Conservation (phyloP, 2,113 vertebrate genomes). For the Pseudopodoces humilis region DNA sequence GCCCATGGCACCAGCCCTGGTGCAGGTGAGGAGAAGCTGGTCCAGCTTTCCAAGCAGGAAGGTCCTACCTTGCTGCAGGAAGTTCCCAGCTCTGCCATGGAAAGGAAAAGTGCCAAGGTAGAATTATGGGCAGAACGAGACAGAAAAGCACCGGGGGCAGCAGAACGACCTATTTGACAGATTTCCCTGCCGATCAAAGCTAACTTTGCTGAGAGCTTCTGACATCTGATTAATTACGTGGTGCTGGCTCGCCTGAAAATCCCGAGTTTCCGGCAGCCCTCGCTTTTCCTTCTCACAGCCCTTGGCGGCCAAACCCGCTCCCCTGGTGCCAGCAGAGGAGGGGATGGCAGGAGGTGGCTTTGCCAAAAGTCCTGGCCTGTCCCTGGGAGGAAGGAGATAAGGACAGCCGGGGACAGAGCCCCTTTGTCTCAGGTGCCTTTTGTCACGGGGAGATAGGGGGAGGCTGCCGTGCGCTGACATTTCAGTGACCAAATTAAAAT, state of each 20-base stretch:
- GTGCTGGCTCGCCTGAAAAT: neutral
- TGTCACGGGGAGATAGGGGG: conserved; percentile 67
- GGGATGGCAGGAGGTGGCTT: neutral
- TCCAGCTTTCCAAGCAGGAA: neutral
- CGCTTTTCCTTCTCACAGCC: neutral
- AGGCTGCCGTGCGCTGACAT: conserved; percentile 69
- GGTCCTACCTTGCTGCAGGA: neutral
- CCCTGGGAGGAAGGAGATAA: conserved; percentile 60
- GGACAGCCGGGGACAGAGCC: neutral
- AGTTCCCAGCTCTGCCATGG: neutral
- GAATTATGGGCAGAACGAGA: neutral
- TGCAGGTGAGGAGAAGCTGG: neutral
- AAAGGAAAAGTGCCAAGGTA: neutral
- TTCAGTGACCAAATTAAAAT: conserved; percentile 77
- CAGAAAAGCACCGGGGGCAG: neutral
- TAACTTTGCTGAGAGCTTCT: conserved; percentile 29
- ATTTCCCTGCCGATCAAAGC: neutral
- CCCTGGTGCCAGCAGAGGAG: neutral
- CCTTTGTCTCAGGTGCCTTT: conserved; percentile 58
- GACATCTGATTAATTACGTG: conserved; percentile 48
- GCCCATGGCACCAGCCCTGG: neutral
- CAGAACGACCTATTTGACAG: neutral
- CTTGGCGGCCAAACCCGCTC: neutral
- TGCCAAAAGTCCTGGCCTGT: neutral
- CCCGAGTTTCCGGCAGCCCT: neutral